Evolutionary conservation across 1,140 invertebrate genomes (phyloP), one percentile per base, ranked within the genome.

Genomic region (Lordiphosa mommai): DNA sequence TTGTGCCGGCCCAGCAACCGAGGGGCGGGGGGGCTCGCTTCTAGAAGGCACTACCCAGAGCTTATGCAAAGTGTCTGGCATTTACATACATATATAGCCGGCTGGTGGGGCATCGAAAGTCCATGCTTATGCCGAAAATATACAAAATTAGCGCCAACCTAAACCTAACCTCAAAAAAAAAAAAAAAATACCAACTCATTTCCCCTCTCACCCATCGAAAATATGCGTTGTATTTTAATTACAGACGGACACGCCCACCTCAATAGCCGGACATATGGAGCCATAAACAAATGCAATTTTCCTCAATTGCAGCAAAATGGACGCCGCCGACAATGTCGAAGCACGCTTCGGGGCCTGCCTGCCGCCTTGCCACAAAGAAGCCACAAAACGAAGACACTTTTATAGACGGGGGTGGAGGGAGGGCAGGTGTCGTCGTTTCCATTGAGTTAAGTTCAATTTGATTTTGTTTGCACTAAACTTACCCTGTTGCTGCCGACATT

Each of bases 91-190:
- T 12, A 16, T 12, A 16, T 43, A 30, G 27, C 27, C 9, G 43
- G 32, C 61, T 43, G 40, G 10, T 36, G 14, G 7, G 7, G 23
- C 10, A 57, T n/a, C 23, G 16, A 61, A 70, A 55, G 65, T 70
- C 56, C 65, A 27, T 27, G 23, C 23, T 27, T 27, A 79, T 66
- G 56, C 52, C 33, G 48, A 49, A 48, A 49, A 65, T 50, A 40
- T 56, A 72, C 40, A 55, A 72, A 55, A 60, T 58, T 52, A 68
- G 52, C 56, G 56, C 46, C 59, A 65, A 65, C 33, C 38, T 30
- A 38, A 65, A 84, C 77, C 77, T 84, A 84, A 84, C 77, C 77
- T 84, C 77, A 84, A 84, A 57, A 61, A 44, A 74, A 60, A 68
- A 53, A 72, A 27, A 27, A 27, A 27, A 27, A 27, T 7, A n/a